Evolutionary conservation across 2,113 vertebrate species (phyloP).

Genomic region (Stercorarius parasiticus): DNA sequence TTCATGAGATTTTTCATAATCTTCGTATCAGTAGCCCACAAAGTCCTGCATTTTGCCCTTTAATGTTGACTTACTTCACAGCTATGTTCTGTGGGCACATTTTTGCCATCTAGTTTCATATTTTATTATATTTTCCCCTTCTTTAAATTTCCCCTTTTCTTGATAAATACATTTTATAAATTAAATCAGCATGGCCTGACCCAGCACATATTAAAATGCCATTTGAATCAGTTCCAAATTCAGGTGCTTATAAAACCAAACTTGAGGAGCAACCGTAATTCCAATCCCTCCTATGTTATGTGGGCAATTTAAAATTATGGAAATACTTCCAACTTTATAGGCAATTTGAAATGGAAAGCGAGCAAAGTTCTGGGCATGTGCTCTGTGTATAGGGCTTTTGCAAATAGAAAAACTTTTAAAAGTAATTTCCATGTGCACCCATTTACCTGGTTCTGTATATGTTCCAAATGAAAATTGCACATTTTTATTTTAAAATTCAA

Average conservation of each 20-base stretch:
- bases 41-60: neutral
- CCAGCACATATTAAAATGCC: constrained; percentile 15
- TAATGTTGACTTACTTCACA: neutral
- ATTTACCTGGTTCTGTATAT: constrained; percentile 45
- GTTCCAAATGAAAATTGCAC: constrained; percentile 60
- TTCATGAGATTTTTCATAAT: neutral
- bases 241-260: constrained; percentile 75
- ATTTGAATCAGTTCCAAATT: constrained; percentile 57
- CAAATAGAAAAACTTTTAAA: constrained; percentile 53
- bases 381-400: constrained; percentile 47
- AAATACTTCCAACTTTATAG: constrained; percentile 69
- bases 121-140: neutral
- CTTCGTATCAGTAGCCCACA: neutral
- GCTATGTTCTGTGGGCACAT: neutral
- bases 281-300: constrained; percentile 53
- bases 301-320: constrained; percentile 64
- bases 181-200: constrained; percentile 50
- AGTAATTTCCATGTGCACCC: constrained; percentile 62
- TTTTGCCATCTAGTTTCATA: neutral
- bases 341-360: constrained; percentile 70
- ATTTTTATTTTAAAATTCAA: constrained; percentile 58
- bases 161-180: constrained; percentile 34
- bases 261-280: constrained; percentile 45
- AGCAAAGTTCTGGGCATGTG: constrained; percentile 12
- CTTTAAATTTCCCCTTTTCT: constrained; percentile 23